Evolutionary conservation across 2,113 vertebrate species (phyloP).

Genomic region (Zeus faber): DNA sequence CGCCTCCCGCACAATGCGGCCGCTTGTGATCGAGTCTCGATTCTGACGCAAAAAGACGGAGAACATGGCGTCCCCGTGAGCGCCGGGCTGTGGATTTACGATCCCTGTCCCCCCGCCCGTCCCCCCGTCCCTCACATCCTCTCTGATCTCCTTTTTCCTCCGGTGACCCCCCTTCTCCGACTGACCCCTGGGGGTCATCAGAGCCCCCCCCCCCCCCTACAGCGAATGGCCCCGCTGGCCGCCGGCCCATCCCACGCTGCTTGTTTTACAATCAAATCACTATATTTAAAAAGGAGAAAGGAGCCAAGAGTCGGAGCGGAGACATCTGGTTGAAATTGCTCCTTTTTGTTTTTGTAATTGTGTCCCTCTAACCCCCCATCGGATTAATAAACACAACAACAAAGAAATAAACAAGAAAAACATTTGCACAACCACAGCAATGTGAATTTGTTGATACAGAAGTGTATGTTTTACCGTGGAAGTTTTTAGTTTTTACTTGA

Average conservation of each 20-base stretch:
- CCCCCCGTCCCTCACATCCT: conserved; percentile 58
- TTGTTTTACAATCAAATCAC: conserved; percentile 73
- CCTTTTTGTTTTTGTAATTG: conserved; percentile 54
- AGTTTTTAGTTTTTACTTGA: no score
- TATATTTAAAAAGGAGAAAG: conserved; percentile 69
- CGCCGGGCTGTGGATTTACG: conserved; percentile 69
- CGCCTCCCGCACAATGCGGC: conserved; percentile 57
- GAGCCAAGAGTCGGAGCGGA: conserved; percentile 60
- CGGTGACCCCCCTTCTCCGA: conserved; percentile 59
- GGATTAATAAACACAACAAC: background rate
- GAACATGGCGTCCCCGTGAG: conserved; percentile 60
- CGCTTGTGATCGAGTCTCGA: conserved; percentile 72
- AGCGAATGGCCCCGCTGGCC: conserved; percentile 64
- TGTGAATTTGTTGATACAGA: no score
- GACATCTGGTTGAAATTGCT: conserved; percentile 71
- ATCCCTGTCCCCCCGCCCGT: conserved; percentile 65
- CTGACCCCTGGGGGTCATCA: conserved; percentile 68
- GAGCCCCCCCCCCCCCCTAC: conserved; percentile 32
- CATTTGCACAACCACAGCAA: no score
- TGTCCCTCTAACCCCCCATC: conserved; percentile 28
- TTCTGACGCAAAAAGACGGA: conserved; percentile 69
- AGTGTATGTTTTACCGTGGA: no score
- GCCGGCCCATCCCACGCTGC: conserved; percentile 57
- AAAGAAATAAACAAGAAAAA: no score
- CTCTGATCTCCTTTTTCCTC: conserved; percentile 79